Conservation (phyloP, 2,113 vertebrate species). For the Malurus elegans region DNA sequence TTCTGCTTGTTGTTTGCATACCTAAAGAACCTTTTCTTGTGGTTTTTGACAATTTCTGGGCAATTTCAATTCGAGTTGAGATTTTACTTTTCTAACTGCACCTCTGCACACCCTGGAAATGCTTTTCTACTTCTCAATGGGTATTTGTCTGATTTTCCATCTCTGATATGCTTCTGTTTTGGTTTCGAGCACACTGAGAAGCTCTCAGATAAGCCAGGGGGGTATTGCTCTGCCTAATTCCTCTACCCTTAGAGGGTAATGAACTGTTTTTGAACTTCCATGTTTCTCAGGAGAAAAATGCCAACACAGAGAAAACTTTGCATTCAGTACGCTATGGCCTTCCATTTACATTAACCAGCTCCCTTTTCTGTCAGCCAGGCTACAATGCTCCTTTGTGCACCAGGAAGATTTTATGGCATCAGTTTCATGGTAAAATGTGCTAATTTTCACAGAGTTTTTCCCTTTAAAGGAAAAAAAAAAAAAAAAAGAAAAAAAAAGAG, state of each 20-base stretch:
- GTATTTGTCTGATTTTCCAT: not conserved
- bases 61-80: not conserved
- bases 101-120: not conserved
- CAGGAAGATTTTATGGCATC: not conserved
- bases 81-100: not conserved
- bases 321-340: not conserved
- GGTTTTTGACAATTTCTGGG: not conserved
- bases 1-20: not conserved
- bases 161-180: not conserved
- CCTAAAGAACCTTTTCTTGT: not conserved
- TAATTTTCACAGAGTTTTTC: not conserved
- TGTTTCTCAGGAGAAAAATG: not conserved
- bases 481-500: not conserved
- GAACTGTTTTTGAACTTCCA: not conserved
- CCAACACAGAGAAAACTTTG: not conserved
- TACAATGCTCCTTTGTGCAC: not conserved
- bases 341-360: not conserved
- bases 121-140: not conserved
- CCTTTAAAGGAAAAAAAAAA: not conserved
- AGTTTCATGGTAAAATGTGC: not conserved
- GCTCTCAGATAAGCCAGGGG: not conserved
- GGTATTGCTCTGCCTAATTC: not conserved
- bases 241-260: not conserved
- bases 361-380: not conserved
- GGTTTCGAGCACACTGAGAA: not conserved